Evolutionary conservation across 1,140 invertebrate species (phyloP), one percentile per base, ranked within the genome.

Genomic region (Campodea augens): DNA sequence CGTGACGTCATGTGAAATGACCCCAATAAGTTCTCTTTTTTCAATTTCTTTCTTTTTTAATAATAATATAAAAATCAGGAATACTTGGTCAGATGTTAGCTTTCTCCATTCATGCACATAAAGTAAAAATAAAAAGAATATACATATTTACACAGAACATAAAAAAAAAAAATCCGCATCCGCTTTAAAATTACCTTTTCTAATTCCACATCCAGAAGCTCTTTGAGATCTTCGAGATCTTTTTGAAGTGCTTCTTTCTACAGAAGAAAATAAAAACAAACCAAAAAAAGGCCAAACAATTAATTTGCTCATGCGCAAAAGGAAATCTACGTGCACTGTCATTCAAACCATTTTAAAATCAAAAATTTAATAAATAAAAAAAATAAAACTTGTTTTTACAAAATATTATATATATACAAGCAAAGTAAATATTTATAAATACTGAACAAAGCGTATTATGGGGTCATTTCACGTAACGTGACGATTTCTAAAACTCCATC

Each of bases 201-300:
- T 51, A 68, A 66, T 58, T 77, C 72, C 48, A 69, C 67, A 46
- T 68, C 66, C 54, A 74, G 66, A 63, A 75, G 69, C 51, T 64
- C 62, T 58, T 70, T 69, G 54, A 77, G 57, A 49, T 73, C 72
- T 62, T 63, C 66, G 55, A 78, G 66, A 63, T 72, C 71, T 59
- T 60, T 70, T 57, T 78, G 73, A 64, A 79, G 57, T 56, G 69
- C 65, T 46, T 67, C 63, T 60, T 65, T 71, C 76, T 80, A 71
- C 55, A 63, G 65, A 60, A 53, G 54, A 59, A 64, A 67, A 62
- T 55, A 53, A 41, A 46, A 32, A 43, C 48, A 49, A 46, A 25
- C 36, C 29, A 22, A 54, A 56, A 58, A 60, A 63, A 52, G 57
- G 59, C 55, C 43, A 55, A 59, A 58, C 57, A 60, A 46, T 42